Conservation (phyloP, 2,888 invertebrate species). For the Choristoneura rosaceana region DNA sequence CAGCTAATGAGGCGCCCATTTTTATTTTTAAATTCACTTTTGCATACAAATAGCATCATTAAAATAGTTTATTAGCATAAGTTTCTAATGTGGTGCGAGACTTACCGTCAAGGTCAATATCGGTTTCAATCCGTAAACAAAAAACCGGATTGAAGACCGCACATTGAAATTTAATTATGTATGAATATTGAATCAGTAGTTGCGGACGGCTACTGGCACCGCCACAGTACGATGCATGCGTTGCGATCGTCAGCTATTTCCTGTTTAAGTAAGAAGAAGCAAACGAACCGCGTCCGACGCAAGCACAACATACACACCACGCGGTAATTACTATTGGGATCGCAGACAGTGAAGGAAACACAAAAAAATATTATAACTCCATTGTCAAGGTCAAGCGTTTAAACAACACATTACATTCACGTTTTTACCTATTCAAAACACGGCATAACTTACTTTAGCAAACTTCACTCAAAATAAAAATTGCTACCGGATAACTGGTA, state of each 20-base stretch:
- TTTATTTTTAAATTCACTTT: conserved; percentile 16
- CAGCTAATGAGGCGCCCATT: conserved; percentile 18
- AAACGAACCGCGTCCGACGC: conserved; percentile 59
- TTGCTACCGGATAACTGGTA: conserved; percentile 50
- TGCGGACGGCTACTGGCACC: conserved; percentile 47
- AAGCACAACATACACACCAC: conserved; percentile 60
- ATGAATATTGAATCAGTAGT: conserved; percentile 64
- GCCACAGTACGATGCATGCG: conserved; percentile 58
- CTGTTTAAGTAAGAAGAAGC: conserved; percentile 62
- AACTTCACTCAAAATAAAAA: conserved; percentile 63
- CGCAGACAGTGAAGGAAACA: conserved; percentile 53
- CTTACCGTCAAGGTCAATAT: conserved; percentile 75
- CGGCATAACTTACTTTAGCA: conserved; percentile 60
- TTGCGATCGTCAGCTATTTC: conserved; percentile 61
- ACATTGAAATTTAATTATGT: conserved; percentile 66
- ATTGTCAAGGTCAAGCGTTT: conserved; percentile 70
- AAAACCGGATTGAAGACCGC: conserved; percentile 73
- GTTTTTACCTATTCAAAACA: conserved; percentile 52
- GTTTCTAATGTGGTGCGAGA: conserved; percentile 47
- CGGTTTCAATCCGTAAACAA: conserved; percentile 72
- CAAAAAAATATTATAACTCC: conserved; percentile 56
- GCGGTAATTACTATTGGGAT: conserved; percentile 60
- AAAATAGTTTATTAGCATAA: conserved; percentile 34
- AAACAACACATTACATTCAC: conserved; percentile 77
- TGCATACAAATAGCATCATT: conserved; percentile 29